A percentile compares a stretch with the other conserved stretches of the same genome.
Conservation (phyloP, 2,888 invertebrate species). For the Lasioglossum figueresi region DNA sequence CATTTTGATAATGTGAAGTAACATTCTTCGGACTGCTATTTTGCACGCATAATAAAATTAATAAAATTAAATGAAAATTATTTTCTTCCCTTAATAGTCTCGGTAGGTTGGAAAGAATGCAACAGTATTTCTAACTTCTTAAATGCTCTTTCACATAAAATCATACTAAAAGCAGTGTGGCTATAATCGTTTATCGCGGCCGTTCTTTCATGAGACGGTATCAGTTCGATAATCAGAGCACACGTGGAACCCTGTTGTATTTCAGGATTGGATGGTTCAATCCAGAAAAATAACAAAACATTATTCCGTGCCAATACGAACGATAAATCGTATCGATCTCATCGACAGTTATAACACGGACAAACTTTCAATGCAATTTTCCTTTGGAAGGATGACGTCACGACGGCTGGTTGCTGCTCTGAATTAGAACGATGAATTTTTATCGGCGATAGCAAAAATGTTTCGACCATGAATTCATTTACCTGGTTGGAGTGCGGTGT, state of each 20-base stretch:
- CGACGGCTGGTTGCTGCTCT: not conserved
- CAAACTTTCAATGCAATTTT: not conserved
- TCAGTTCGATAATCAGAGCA: not conserved
- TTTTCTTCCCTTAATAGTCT: not conserved
- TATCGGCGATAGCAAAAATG: conserved; percentile 33
- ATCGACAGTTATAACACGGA: not conserved
- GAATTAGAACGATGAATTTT: conserved; percentile 31
- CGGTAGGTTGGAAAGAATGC: not conserved
- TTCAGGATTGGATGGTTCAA: not conserved
- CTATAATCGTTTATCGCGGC: not conserved
- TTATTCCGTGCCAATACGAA: not conserved
- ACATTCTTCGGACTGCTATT: not conserved
- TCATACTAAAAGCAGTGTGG: not conserved
- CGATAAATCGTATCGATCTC: not conserved
- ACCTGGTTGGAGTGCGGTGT: conserved; percentile 3
- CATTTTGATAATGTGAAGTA: too few relatives aligned
- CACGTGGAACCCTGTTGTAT: not conserved
- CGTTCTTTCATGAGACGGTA: not conserved
- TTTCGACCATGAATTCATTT: conserved; percentile 46
- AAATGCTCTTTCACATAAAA: not conserved
- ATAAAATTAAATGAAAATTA: not conserved
- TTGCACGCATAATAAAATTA: not conserved
- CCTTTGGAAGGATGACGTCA: not conserved
- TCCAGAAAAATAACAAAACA: not conserved
- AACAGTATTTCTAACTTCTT: not conserved